Conservation (phyloP, 2,888 invertebrate species). For the Drosophila rubida region DNA sequence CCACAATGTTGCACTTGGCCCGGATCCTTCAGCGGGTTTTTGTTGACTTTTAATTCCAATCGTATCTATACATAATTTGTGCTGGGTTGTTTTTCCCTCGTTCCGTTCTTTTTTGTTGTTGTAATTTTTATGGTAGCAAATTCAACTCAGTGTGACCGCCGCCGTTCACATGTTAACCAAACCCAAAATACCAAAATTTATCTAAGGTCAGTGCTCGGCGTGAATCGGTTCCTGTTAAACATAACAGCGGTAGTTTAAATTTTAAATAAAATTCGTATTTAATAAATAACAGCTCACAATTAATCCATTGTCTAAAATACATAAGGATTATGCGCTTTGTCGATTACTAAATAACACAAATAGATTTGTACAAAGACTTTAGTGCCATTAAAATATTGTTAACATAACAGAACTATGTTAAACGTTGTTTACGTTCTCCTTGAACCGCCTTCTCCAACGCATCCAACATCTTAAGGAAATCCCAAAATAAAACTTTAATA, state of each 20-base stretch:
- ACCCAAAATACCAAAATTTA: conserved; percentile 28
- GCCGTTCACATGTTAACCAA: background rate
- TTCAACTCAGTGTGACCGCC: conserved; percentile 37
- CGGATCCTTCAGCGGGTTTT: conserved; percentile 43
- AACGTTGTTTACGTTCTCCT: background rate
- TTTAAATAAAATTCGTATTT: background rate
- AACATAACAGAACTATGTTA: background rate
- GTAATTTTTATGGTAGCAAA: conserved; percentile 39
- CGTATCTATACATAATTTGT: conserved; percentile 61
- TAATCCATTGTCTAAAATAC: no score
- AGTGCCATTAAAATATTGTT: no score
- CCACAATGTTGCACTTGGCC: conserved; percentile 57
- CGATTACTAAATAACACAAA: background rate
- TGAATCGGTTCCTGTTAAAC: background rate
- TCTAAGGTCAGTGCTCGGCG: background rate
- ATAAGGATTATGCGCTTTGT: background rate
- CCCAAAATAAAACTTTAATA: background rate
- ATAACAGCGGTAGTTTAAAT: background rate
- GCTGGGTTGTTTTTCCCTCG: conserved; percentile 61
- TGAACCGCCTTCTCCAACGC: background rate
- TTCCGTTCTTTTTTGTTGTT: conserved; percentile 52
- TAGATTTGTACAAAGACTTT: background rate
- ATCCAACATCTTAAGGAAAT: background rate
- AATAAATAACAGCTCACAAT: no score
- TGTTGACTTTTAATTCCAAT: conserved; percentile 55